Conservation (phyloP, 2,888 invertebrate genomes). For the Sesamia inferens region DNA sequence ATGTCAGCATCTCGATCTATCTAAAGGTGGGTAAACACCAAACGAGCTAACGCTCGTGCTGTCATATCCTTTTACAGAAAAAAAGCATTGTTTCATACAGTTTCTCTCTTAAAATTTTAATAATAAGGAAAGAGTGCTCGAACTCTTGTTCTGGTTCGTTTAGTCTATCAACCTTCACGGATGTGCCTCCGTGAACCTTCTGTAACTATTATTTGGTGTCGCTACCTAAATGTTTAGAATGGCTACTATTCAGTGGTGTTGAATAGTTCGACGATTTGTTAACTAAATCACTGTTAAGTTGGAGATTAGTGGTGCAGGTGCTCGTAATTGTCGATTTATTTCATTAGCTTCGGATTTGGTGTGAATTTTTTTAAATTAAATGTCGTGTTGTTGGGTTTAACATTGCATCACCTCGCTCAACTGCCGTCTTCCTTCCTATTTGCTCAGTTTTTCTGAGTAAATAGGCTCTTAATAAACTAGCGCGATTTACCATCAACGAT, state of each 20-base stretch:
- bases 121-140: neutral
- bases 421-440: no score
- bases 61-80: neutral
- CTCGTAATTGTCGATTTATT: constrained; percentile 54
- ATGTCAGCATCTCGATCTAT: neutral
- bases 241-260: constrained; percentile 46
- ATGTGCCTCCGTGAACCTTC: neutral
- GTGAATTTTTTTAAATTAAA: constrained; percentile 17
- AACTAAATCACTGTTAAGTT: constrained; percentile 59
- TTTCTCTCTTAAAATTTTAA: no score
- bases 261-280: constrained; percentile 62
- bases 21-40: neutral
- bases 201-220: neutral
- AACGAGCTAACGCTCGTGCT: neutral
- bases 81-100: neutral
- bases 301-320: constrained; percentile 57
- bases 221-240: constrained; percentile 31
- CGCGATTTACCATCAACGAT: no score
- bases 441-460: no score
- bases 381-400: no score
- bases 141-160: no score
- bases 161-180: neutral
- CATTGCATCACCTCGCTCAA: no score
- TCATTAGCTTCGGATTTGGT: constrained; percentile 41
- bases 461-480: no score